Evolutionary conservation across 1,140 invertebrate species (phyloP).

Genomic region (Riptortus pedestris): DNA sequence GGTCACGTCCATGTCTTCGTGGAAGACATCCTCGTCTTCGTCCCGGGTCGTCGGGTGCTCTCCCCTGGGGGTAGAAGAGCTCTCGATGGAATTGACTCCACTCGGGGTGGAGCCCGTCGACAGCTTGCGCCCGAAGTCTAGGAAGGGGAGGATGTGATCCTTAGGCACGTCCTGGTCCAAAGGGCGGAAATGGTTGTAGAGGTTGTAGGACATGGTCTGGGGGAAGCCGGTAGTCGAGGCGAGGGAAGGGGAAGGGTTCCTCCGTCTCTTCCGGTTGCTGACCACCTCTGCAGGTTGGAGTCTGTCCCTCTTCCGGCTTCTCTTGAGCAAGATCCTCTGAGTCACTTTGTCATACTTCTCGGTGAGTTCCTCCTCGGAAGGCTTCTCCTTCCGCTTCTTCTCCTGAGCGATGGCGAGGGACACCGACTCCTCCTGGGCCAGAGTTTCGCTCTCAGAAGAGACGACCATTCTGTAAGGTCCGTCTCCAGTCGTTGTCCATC

Average conservation of each 20-base stretch:
- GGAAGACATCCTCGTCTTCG: conserved; percentile 25
- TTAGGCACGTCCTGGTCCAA: conserved; percentile 29
- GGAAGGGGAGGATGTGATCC: conserved; percentile 30
- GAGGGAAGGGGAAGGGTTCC: neutral
- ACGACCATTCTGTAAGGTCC: conserved; percentile 25
- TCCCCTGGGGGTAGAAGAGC: conserved; percentile 23
- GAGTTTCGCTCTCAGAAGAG: conserved; percentile 16
- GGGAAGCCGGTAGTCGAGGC: conserved; percentile 26
- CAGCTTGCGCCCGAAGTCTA: conserved; percentile 32
- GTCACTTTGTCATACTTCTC: conserved; percentile 25
- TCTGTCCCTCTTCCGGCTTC: conserved; percentile 14
- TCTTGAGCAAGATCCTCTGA: conserved; percentile 20
- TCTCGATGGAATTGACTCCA: conserved; percentile 29
- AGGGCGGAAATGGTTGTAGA: conserved; percentile 31
- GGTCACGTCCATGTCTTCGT: conserved; percentile 32
- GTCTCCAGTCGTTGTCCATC: conserved; percentile 17
- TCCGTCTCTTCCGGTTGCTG: neutral
- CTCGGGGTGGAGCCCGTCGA: conserved; percentile 29
- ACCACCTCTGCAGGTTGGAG: neutral
- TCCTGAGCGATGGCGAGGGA: conserved; percentile 12
- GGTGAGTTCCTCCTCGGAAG: neutral
- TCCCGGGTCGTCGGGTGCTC: neutral
- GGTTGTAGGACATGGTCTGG: conserved; percentile 28
- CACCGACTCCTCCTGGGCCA: conserved; percentile 12
- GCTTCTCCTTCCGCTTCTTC: neutral